Evolutionary conservation across 2,113 vertebrate species (phyloP).

Genomic region (Leptobrachium ailaonicum): DNA sequence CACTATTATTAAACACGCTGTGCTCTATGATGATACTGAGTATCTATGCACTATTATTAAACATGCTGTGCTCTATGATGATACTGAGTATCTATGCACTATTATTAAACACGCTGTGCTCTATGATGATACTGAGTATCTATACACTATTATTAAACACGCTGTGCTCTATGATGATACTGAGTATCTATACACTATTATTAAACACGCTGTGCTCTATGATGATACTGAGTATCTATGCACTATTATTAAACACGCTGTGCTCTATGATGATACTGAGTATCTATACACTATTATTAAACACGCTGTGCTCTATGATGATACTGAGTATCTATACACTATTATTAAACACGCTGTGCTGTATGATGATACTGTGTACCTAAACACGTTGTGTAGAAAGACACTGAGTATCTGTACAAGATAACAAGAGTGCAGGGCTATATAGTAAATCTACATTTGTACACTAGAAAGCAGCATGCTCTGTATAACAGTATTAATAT

Average conservation of each 20-base stretch:
- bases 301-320: neutral
- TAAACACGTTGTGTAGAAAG: no score
- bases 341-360: neutral
- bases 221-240: neutral
- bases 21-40: neutral
- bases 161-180: no score
- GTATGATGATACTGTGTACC: neutral
- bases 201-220: neutral
- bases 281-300: neutral
- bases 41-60: slow-evolving; percentile 6
- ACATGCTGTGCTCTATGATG: neutral
- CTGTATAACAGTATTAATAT: no score
- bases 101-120: neutral
- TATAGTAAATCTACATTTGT: no score
- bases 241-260: neutral
- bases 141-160: no score
- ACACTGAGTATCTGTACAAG: no score
- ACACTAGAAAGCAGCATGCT: no score
- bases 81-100: neutral
- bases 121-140: neutral
- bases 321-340: neutral
- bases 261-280: neutral
- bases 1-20: neutral
- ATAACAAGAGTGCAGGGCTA: no score
- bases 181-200: neutral